Evolutionary conservation across 2,113 vertebrate genomes (phyloP).

Genomic region (Polypterus bichir): DNA sequence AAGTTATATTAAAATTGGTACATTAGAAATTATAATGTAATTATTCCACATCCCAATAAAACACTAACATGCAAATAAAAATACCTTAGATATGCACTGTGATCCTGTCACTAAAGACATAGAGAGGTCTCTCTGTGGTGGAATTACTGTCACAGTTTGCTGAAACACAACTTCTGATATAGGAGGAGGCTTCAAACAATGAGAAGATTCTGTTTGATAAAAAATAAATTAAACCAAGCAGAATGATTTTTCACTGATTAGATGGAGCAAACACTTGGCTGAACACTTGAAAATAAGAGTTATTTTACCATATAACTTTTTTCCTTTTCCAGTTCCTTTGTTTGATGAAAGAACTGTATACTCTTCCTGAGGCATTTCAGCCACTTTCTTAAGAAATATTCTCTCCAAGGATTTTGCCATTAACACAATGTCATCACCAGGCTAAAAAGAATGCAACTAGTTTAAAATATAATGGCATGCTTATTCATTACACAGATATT

Average conservation of each 20-base stretch:
- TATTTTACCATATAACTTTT: constrained; percentile 30
- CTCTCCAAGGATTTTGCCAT: constrained; percentile 86
- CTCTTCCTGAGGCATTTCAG: constrained; percentile 75
- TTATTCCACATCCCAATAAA: too few species aligned
- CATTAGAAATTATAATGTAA: too few species aligned
- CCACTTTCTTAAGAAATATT: constrained; percentile 67
- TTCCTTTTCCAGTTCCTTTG: constrained; percentile 52
- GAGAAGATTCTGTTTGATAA: too few species aligned
- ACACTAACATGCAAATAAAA: constrained; percentile 16
- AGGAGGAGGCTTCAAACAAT: constrained; percentile 25
- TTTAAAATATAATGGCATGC: too few species aligned
- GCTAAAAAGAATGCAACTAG: constrained; percentile 39
- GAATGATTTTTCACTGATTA: too few species aligned
- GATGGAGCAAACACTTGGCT: background rate
- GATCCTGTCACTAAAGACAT: constrained; percentile 28
- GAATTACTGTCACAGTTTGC: constrained; percentile 41
- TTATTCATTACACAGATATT: too few species aligned
- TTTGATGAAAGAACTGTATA: constrained; percentile 32
- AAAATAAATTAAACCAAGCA: too few species aligned
- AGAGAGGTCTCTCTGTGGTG: constrained; percentile 28
- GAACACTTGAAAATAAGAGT: background rate
- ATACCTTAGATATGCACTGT: constrained; percentile 46
- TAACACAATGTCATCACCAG: constrained; percentile 76
- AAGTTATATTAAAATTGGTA: too few species aligned
- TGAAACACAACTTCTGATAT: constrained; percentile 45